Evolutionary conservation across 2,113 vertebrate species (phyloP).

Genomic region (Dromiciops gliroides): DNA sequence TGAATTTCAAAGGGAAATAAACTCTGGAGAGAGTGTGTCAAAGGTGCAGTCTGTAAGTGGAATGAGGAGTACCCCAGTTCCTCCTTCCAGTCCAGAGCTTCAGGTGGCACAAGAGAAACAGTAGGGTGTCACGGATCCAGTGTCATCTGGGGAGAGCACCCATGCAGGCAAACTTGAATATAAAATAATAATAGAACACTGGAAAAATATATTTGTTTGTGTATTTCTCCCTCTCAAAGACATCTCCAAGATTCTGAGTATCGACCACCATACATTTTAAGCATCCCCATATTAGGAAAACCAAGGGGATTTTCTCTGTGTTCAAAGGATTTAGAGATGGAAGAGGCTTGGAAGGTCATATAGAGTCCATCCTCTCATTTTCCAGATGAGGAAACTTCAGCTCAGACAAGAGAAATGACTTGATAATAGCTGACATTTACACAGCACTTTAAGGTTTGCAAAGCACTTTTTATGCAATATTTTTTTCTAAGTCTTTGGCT

Average conservation of each 20-base stretch:
- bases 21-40: neutral
- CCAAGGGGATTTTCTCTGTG: neutral
- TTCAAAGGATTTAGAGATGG: neutral
- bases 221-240: neutral
- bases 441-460: neutral
- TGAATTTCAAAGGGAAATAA: neutral
- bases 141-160: neutral
- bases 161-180: neutral
- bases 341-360: neutral
- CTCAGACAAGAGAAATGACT: neutral
- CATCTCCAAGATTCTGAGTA: neutral
- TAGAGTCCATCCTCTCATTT: neutral
- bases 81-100: neutral
- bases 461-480: neutral
- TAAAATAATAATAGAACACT: neutral
- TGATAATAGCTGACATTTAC: neutral
- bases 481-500: neutral
- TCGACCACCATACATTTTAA: neutral
- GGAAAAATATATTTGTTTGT: neutral
- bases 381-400: neutral
- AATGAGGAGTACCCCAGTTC: neutral
- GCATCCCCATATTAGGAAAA: neutral
- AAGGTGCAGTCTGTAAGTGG: neutral
- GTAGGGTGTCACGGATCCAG: neutral
- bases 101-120: neutral